Percentiles rank a stretch among this genome's conserved stretches.
Evolutionary conservation across 2,888 invertebrate genomes (phyloP).

Genomic region (Scaptomyza tumidula): DNA sequence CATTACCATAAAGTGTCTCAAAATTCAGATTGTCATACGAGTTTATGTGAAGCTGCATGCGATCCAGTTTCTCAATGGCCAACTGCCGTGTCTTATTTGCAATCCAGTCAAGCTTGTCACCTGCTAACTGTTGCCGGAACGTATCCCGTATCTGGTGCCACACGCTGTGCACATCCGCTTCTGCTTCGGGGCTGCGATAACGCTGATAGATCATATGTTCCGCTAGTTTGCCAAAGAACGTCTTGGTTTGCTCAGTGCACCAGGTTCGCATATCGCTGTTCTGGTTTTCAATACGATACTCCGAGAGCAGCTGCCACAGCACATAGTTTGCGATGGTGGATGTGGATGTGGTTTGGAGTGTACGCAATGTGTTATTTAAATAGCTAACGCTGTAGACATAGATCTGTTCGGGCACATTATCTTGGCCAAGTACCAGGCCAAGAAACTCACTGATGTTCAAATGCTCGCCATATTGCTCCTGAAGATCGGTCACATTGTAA

Average conservation of each 20-base stretch:
- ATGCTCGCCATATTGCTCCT: constrained; percentile 47
- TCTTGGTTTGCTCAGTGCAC: constrained; percentile 70
- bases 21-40: constrained; percentile 75
- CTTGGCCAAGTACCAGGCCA: constrained; percentile 59
- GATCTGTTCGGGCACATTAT: constrained; percentile 66
- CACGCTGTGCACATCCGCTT: constrained; percentile 67
- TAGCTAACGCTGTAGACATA: constrained; percentile 72
- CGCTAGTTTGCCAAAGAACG: constrained; percentile 72
- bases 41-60: constrained; percentile 74
- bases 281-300: constrained; percentile 58
- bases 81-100: constrained; percentile 63
- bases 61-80: constrained; percentile 72
- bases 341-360: constrained; percentile 51
- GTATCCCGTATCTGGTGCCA: constrained; percentile 74
- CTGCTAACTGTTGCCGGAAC: constrained; percentile 65
- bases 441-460: constrained; percentile 76
- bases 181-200: constrained; percentile 61
- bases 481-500: constrained; percentile 56
- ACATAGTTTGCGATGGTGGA: constrained; percentile 71
- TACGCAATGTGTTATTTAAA: constrained; percentile 50
- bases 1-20: constrained; percentile 49
- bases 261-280: constrained; percentile 40
- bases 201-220: constrained; percentile 73
- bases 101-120: constrained; percentile 79
- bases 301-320: constrained; percentile 71